These are phyloP conservation scores for Cheilosia urbana DNA, from an alignment of 2,888 invertebrate genomes.

Conservation along the genomic window DNA sequence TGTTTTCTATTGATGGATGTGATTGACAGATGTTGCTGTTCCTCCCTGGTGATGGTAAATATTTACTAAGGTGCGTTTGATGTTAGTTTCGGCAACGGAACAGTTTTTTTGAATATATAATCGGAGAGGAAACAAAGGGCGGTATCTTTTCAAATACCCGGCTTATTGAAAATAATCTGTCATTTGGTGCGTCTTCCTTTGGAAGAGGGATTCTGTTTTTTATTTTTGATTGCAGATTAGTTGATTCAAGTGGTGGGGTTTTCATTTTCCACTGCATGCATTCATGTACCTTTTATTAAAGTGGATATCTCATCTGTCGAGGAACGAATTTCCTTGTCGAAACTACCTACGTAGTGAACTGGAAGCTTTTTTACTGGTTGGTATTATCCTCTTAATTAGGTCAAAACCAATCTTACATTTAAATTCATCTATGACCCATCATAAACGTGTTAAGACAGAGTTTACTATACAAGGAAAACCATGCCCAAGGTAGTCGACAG, in stretches of 20 bases:
- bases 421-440: no score
- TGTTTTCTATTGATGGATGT: slow-evolving; percentile 60
- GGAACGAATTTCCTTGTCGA: no score
- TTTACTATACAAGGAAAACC: no score
- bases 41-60: slow-evolving; percentile 44
- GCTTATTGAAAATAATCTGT: not conserved
- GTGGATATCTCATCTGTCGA: no score
- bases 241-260: slow-evolving; percentile 50
- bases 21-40: slow-evolving; percentile 71
- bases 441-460: no score
- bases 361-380: no score
- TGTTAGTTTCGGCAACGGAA: slow-evolving; percentile 35
- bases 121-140: slow-evolving; percentile 35
- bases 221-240: slow-evolving; percentile 55
- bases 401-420: no score
- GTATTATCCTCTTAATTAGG: no score
- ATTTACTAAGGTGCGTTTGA: slow-evolving; percentile 71
- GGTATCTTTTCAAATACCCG: slow-evolving; percentile 24
- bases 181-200: slow-evolving; percentile 9
- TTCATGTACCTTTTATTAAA: not conserved
- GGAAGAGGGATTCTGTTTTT: slow-evolving; percentile 36
- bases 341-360: no score
- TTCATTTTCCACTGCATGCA: not conserved
- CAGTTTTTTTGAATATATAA: slow-evolving; percentile 12
- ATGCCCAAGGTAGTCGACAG: no score